These are phyloP conservation scores for Ceratina japonica DNA, from an alignment of 1,140 invertebrate species.

Conservation along the genomic window DNA sequence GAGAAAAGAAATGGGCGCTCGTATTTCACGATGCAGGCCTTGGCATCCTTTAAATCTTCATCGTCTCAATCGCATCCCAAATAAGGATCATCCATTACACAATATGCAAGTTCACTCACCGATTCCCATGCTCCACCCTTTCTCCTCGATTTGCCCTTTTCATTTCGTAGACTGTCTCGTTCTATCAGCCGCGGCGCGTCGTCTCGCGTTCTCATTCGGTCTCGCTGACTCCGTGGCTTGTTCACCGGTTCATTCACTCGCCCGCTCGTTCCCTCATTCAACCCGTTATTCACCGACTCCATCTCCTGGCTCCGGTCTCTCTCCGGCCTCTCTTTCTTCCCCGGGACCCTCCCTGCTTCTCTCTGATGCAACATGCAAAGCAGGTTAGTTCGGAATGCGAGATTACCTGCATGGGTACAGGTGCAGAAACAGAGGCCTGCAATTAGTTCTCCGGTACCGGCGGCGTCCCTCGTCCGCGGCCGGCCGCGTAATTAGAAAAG, in stretches of 20 bases:
- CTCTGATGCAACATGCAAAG: conserved; percentile 14
- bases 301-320: too few relatives aligned
- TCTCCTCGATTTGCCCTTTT: neutral
- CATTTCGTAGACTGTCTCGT: neutral
- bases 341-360: neutral
- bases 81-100: neutral
- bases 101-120: neutral
- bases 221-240: neutral
- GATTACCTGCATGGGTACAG: conserved; percentile 29
- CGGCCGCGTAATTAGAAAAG: conserved; percentile 38
- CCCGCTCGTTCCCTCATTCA: conserved; percentile 21
- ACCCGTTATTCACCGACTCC: neutral
- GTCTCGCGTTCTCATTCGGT: neutral
- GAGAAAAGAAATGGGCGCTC: too few relatives aligned
- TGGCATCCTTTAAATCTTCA: too few relatives aligned
- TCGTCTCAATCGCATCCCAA: neutral
- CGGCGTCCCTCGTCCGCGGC: neutral
- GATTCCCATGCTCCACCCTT: neutral
- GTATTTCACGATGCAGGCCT: too few relatives aligned
- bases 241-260: conserved; percentile 28
- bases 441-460: conserved; percentile 21
- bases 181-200: too few relatives aligned
- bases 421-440: conserved; percentile 36
- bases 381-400: conserved; percentile 24
- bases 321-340: neutral